Percentiles rank a stretch among this genome's conserved stretches.
Evolutionary conservation across 2,797 vertebrate species (phyloP).

Genomic region (Phataginus tricuspis): DNA sequence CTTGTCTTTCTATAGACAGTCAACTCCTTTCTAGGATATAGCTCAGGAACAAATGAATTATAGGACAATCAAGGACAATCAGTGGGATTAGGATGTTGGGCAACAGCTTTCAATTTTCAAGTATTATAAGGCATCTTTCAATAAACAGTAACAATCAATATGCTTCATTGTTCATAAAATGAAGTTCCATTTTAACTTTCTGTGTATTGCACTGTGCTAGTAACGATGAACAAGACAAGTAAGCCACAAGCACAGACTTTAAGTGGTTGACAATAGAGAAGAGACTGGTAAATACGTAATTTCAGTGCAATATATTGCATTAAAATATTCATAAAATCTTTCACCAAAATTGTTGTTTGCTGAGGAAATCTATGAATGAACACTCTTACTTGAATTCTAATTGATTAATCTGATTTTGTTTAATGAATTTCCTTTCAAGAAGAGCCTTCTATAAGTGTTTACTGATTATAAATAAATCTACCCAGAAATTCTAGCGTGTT

Average conservation of each 20-base stretch:
- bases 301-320: background rate
- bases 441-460: background rate
- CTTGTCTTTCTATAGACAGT: background rate
- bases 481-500: background rate
- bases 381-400: background rate
- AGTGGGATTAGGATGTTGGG: background rate
- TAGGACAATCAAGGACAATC: background rate
- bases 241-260: background rate
- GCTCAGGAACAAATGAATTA: background rate
- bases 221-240: background rate
- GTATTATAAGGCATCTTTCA: constrained; percentile 49
- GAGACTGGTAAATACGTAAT: background rate
- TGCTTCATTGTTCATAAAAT: background rate
- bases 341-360: background rate
- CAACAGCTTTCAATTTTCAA: constrained; percentile 42
- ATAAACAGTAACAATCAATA: constrained; percentile 60
- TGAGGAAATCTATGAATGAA: constrained; percentile 43
- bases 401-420: constrained; percentile 25
- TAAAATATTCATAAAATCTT: constrained; percentile 26
- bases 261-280: background rate
- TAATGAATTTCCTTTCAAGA: constrained; percentile 22
- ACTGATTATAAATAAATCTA: constrained; percentile 27
- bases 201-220: background rate
- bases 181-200: background rate
- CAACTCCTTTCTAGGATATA: background rate